Evolutionary conservation across 2,888 invertebrate species (phyloP).

Genomic region (Encarsia formosa): DNA sequence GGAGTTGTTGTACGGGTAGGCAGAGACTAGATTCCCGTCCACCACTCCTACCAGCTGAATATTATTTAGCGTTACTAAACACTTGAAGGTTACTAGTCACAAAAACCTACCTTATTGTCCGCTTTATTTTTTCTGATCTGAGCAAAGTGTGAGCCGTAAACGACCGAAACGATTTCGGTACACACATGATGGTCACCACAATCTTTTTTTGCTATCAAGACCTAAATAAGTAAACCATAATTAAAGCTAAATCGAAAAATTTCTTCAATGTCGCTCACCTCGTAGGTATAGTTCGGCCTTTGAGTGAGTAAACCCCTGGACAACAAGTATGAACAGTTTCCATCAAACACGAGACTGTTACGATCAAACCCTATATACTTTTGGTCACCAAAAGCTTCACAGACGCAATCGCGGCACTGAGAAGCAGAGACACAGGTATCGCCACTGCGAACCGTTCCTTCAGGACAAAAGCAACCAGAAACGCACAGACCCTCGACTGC

Average conservation of each 20-base stretch:
- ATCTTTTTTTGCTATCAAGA: background rate
- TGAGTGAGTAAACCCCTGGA: constrained; percentile 59
- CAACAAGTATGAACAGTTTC: constrained; percentile 78
- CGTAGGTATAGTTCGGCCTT: constrained; percentile 52
- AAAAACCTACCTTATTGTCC: constrained; percentile 24
- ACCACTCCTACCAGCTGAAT: constrained; percentile 55
- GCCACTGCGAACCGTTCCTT: constrained; percentile 65
- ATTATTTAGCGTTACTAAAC: constrained; percentile 2
- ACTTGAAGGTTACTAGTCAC: background rate
- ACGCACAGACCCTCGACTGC: constrained; percentile 40
- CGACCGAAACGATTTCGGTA: constrained; percentile 64
- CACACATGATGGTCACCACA: constrained; percentile 49
- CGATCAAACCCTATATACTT: constrained; percentile 82
- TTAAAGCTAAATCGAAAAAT: no score
- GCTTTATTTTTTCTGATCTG: constrained; percentile 35
- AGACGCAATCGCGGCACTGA: constrained; percentile 73
- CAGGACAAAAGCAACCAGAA: constrained; percentile 85
- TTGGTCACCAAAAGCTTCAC: constrained; percentile 71
- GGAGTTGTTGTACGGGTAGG: constrained; percentile 57
- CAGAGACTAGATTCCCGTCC: constrained; percentile 51
- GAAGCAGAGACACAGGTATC: constrained; percentile 66
- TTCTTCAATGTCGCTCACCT: constrained; percentile 44
- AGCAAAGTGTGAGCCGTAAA: constrained; percentile 64
- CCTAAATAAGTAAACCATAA: no score
- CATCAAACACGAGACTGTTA: constrained; percentile 72